Evolutionary conservation across 2,888 invertebrate species (phyloP).

Genomic region (Incurvaria masculella): DNA sequence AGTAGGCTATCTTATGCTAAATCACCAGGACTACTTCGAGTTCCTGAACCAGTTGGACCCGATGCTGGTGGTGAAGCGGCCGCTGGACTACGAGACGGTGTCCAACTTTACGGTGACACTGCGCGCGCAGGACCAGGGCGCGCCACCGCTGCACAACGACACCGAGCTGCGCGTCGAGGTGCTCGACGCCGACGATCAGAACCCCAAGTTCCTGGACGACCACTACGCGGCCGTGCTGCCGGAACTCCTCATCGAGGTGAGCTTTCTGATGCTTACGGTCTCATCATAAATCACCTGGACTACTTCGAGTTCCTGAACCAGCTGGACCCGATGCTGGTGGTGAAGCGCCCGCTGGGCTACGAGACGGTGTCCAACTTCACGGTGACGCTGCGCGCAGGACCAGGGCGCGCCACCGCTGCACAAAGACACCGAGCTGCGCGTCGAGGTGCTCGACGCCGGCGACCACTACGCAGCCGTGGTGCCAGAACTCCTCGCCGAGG

Average conservation of each 20-base stretch:
- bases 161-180: conserved; percentile 72
- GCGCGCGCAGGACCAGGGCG: conserved; percentile 76
- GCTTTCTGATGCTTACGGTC: too few relatives aligned
- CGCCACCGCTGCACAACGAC: conserved; percentile 73
- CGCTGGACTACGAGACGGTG: conserved; percentile 79
- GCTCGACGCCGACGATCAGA: conserved; percentile 89
- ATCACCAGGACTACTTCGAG: conserved; percentile 68
- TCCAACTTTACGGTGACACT: conserved; percentile 75
- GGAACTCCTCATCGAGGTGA: conserved; percentile 52
- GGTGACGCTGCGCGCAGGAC: conserved; percentile 72
- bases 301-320: conserved; percentile 83
- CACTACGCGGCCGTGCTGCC: conserved; percentile 71
- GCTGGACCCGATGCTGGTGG: conserved; percentile 77
- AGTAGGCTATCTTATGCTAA: too few relatives aligned
- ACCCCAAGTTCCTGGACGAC: conserved; percentile 76
- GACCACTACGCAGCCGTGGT: conserved; percentile 77
- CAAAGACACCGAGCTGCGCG: conserved; percentile 70
- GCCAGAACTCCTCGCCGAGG: conserved; percentile 58
- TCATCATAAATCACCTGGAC: conserved; percentile 49
- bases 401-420: conserved; percentile 77
- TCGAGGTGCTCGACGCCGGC: conserved; percentile 82
- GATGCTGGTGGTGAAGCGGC: conserved; percentile 71
- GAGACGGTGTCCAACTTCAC: conserved; percentile 77
- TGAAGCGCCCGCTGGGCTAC: conserved; percentile 78
- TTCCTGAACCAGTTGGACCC: conserved; percentile 87